These are phyloP conservation scores for Cephus pulcher DNA, from an alignment of 2,888 invertebrate species.

Conservation along the genomic window DNA sequence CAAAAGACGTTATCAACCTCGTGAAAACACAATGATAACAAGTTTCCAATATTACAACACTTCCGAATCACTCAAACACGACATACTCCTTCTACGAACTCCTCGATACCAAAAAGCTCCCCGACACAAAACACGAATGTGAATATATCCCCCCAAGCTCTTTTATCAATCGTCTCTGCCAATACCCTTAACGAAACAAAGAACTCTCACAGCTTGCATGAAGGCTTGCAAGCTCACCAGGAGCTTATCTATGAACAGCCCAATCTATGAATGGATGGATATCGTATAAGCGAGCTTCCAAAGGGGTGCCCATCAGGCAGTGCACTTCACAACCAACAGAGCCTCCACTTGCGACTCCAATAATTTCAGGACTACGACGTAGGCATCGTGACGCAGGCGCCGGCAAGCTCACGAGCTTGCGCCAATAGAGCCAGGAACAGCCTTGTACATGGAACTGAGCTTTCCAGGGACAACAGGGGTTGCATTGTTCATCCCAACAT, in stretches of 20 bases:
- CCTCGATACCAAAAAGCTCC: background rate
- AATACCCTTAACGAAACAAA: background rate
- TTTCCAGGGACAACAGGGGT: background rate
- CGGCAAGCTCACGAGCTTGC: background rate
- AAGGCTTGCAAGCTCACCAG: background rate
- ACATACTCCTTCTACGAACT: background rate
- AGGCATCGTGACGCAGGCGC: background rate
- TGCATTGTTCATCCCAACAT: background rate
- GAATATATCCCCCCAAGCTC: background rate
- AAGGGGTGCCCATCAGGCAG: constrained; percentile 26
- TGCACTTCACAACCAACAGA: constrained; percentile 33
- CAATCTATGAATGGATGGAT: constrained; percentile 43
- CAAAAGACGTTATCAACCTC: background rate
- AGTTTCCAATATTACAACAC: background rate
- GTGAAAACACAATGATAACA: background rate
- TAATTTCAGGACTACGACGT: background rate
- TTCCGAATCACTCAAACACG: background rate
- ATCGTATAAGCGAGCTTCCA: constrained; percentile 23
- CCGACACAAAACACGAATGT: background rate
- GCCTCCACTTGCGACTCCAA: constrained; percentile 34
- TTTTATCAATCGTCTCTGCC: background rate
- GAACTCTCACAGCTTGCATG: background rate
- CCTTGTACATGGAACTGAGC: background rate
- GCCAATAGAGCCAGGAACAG: background rate
- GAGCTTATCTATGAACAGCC: constrained; percentile 18